Conservation (phyloP, 2,797 vertebrate species). For the Rhyacichthys aspro region DNA sequence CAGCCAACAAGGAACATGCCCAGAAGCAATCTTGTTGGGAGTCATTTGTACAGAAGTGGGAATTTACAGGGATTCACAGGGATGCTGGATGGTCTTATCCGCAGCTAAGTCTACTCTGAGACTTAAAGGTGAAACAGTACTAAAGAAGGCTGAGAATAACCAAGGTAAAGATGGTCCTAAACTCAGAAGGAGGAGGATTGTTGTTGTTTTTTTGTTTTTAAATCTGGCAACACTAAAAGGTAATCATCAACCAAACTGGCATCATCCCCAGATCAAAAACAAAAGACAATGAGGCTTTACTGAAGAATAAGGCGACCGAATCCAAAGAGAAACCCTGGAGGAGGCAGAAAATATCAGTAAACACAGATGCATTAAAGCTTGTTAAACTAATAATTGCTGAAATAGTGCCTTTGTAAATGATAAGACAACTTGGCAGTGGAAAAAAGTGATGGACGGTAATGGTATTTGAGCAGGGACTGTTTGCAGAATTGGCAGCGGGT, state of each 20-base stretch:
- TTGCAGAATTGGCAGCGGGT: constrained; percentile 5
- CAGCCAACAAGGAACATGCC: background rate
- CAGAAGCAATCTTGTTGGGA: constrained; percentile 12
- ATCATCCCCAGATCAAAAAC: constrained; percentile 6
- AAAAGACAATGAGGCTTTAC: constrained; percentile 1
- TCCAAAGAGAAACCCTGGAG: constrained; percentile 1
- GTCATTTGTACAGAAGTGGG: constrained; percentile 4
- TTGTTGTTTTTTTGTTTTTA: no score
- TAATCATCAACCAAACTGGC: constrained; percentile 13
- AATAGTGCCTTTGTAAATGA: background rate
- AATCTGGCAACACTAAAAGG: constrained; percentile 4
- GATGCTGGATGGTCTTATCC: constrained; percentile 2
- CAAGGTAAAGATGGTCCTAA: background rate
- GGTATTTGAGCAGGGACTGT: constrained; percentile 3
- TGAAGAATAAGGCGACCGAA: background rate
- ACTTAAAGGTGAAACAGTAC: constrained; percentile 1
- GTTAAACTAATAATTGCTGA: background rate
- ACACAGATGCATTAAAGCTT: background rate
- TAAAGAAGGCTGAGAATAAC: no score
- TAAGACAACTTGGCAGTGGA: constrained; percentile 4
- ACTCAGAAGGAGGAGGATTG: background rate
- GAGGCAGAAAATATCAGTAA: background rate
- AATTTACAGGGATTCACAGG: constrained; percentile 8
- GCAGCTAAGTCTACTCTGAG: background rate
- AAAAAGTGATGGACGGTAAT: constrained; percentile 3